phyloP scores from a whole-genome alignment of 2,113 vertebrate species.

The Colossoma macropomum region DNA sequence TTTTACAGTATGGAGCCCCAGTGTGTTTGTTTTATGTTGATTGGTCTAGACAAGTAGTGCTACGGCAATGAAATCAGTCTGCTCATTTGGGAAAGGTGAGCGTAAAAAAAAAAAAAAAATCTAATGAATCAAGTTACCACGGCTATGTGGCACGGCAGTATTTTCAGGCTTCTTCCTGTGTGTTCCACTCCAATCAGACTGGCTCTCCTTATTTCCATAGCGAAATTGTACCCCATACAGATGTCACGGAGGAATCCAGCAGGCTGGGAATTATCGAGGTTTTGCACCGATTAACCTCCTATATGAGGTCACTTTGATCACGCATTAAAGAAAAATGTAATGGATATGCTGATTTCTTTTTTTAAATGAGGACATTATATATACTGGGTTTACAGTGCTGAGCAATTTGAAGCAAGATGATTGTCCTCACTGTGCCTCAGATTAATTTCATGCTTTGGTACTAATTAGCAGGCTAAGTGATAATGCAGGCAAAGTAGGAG shows the following conservation, averaged over 20 bases:
- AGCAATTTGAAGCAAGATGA: conserved; percentile 23
- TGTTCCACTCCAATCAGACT: neutral
- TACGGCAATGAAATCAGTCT: neutral
- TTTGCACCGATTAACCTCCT: neutral
- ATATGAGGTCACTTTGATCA: conserved; percentile 10
- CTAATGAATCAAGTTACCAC: neutral
- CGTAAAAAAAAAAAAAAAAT: too few relatives aligned
- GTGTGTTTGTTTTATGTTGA: neutral
- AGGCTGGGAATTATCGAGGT: neutral
- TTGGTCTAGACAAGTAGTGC: neutral
- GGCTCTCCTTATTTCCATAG: neutral
- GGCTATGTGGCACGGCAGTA: neutral
- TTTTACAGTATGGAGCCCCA: neutral
- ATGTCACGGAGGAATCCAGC: neutral
- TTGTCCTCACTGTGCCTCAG: conserved; percentile 2
- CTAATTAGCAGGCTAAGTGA: conserved; percentile 9
- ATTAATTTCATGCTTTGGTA: conserved; percentile 23
- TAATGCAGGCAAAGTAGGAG: neutral
- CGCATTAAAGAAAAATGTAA: neutral
- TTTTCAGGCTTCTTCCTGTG: neutral
- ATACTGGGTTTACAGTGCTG: conserved; percentile 19
- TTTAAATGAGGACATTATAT: neutral
- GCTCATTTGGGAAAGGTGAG: neutral
- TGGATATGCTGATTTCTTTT: neutral
- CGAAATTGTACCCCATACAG: neutral